Conservation (phyloP, 2,888 invertebrate genomes). For the Cosmia pyralina region DNA sequence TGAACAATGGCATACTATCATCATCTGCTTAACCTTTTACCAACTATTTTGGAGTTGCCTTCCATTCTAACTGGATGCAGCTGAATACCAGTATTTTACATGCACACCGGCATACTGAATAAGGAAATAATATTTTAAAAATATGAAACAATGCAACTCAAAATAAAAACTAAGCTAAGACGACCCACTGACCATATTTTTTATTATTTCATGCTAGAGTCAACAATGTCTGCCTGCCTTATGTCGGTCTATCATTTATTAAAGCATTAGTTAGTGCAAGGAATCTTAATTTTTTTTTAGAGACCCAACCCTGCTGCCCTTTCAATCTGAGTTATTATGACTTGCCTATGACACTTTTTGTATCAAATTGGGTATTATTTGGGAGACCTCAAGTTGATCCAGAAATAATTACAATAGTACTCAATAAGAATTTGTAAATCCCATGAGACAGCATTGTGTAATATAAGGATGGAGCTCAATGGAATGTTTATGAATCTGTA, state of each 20-base stretch:
- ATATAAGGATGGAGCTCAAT: not conserved
- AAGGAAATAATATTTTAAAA: not conserved
- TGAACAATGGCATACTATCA: not conserved
- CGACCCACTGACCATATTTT: too few relatives aligned
- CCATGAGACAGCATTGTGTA: not conserved
- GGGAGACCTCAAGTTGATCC: not conserved
- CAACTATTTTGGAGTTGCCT: rapidly evolving
- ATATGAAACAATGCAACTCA: not conserved
- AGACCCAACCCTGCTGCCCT: not conserved
- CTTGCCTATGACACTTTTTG: not conserved
- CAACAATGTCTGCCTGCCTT: not conserved
- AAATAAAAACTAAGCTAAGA: not conserved
- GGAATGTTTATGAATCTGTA: constrained; percentile 29
- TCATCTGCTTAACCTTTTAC: not conserved
- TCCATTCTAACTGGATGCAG: not conserved
- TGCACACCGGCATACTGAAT: too few relatives aligned
- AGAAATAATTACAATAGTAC: not conserved
- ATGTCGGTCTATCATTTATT: not conserved
- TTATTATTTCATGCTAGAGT: not conserved
- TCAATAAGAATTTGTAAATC: not conserved
- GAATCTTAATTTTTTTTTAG: not conserved
- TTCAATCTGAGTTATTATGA: not conserved
- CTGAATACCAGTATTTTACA: not conserved
- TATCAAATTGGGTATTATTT: not conserved
- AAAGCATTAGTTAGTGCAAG: too few relatives aligned